Evolutionary conservation across 2,113 vertebrate species (phyloP).

Genomic region (Empidonax alnorum): DNA sequence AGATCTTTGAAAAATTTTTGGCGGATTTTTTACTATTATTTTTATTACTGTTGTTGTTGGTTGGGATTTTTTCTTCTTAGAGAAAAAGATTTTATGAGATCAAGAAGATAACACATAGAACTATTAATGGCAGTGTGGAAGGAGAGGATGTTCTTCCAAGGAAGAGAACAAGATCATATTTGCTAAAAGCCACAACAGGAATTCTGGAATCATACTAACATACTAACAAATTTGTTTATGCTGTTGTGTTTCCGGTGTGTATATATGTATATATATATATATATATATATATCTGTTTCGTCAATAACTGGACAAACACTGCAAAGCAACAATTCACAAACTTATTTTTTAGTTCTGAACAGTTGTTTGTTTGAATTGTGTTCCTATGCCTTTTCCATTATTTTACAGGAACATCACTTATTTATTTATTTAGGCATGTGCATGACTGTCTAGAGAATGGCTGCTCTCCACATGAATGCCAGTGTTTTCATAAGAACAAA

Average conservation of each 20-base stretch:
- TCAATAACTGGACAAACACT: background rate
- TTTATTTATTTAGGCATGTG: background rate
- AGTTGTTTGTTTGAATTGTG: background rate
- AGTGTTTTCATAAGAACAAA: background rate
- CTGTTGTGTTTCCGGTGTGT: background rate
- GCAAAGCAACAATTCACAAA: background rate
- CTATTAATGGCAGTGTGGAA: background rate
- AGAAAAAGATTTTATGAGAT: background rate
- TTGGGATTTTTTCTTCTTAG: background rate
- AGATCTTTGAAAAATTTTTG: background rate
- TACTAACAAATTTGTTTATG: conserved; percentile 6
- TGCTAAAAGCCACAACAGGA: background rate
- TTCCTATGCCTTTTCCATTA: background rate
- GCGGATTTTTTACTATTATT: background rate
- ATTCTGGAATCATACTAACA: background rate
- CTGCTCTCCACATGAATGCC: background rate
- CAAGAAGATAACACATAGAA: background rate
- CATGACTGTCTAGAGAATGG: background rate
- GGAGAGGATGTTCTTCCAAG: background rate
- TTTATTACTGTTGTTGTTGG: background rate
- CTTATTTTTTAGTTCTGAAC: background rate
- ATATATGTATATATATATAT: background rate
- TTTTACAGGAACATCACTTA: background rate
- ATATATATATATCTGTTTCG: background rate
- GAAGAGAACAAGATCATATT: background rate